Conservation (phyloP, 2,113 vertebrate genomes). For the Callorhinus ursinus region DNA sequence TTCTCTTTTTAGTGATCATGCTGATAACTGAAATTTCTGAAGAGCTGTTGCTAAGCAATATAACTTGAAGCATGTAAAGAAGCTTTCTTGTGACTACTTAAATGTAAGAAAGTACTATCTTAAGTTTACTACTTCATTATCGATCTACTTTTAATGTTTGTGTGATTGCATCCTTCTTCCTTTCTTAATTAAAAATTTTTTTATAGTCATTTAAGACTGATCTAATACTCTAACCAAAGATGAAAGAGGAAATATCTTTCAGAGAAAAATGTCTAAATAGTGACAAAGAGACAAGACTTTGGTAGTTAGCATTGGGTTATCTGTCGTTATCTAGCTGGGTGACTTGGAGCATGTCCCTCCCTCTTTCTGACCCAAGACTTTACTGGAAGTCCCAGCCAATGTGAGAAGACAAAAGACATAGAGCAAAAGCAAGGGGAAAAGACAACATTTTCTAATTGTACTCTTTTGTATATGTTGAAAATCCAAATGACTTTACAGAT, state of each 20-base stretch:
- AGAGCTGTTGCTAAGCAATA: constrained; percentile 84
- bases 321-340: not conserved
- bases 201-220: constrained; percentile 61
- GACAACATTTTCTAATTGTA: not conserved
- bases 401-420: not conserved
- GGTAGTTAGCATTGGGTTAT: not conserved
- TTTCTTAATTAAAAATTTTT: constrained; percentile 72
- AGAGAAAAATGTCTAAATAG: not conserved
- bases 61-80: constrained; percentile 85
- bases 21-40: constrained; percentile 83
- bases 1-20: constrained; percentile 82
- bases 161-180: constrained; percentile 67
- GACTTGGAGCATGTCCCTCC: not conserved
- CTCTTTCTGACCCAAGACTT: not conserved
- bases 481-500: not conserved
- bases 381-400: not conserved
- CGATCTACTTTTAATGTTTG: constrained; percentile 75
- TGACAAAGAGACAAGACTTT: not conserved
- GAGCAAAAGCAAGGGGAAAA: not conserved
- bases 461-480: not conserved
- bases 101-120: constrained; percentile 78
- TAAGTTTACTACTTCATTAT: constrained; percentile 81
- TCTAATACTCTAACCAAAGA: constrained; percentile 61
- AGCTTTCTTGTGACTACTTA: constrained; percentile 81
- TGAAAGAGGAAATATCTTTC: constrained; percentile 53